Evolutionary conservation across 2,113 vertebrate species (phyloP), one percentile per base, ranked within the genome.

Genomic region (Gnathonemus echidnorhynchus): DNA sequence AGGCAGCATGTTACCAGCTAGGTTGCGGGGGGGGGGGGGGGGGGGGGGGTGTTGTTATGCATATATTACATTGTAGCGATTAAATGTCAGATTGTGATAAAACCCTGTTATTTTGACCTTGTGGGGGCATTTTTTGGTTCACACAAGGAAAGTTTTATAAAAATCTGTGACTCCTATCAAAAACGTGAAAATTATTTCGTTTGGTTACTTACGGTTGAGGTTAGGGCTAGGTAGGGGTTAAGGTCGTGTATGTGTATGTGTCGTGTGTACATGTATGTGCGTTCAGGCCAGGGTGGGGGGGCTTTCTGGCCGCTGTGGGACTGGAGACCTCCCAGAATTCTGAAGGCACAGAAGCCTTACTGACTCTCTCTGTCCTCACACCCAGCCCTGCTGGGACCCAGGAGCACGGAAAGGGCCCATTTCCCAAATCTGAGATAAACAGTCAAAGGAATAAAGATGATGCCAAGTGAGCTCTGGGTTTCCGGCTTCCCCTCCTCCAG

Each of bases 401-500:
- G 31, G 45, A 19, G 49, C 31, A 17, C 5, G 86, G 49, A 35
- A 53, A 39, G 27, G 24, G 50, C 86, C 50, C 24, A n/a, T 87
- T 53, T 87, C 13, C n/a, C 7, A 87, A 56, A 53, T 27, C 24
- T 11, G 31, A 87, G 49, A 45, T 31, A 56, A 87, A 87, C 86
- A 87, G 50, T 87, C 15, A 87, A 52, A 87, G 86, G 86, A 87
- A 56, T 53, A 35, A 27, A 53, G 50, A 87, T 56, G 50, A 39
- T 87, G 31, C 50, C 86, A 87, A 52, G 50, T 87, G 50, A 87
- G 86, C 35, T 87, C 1, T 0, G 13, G 50, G 31, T 87, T 87
- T 87, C 50, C 15, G 50, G 13, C 50, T 87, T 21, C 19, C 31
- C 86, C 50, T 52, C 46, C 85, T 87, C 50, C 49, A 35, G 5